Evolutionary conservation across 2,113 vertebrate species (phyloP).

Genomic region (Chaetorhynchus papuensis): DNA sequence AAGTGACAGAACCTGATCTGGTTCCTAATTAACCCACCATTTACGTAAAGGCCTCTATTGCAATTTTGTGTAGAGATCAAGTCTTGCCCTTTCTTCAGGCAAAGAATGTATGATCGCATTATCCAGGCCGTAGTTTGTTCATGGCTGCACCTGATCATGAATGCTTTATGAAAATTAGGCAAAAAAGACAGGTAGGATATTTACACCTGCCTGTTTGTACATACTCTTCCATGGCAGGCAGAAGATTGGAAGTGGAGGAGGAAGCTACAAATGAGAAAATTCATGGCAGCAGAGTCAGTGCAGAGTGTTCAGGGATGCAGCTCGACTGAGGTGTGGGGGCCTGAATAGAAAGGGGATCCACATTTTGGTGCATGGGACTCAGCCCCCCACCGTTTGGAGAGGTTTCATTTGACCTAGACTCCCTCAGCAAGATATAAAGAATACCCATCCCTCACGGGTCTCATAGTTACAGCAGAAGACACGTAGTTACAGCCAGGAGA

Average conservation of each 20-base stretch:
- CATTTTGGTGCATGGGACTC: neutral
- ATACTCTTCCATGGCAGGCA: neutral
- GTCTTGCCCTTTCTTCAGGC: conserved; percentile 47
- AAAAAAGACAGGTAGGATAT: neutral
- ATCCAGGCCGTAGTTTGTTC: neutral
- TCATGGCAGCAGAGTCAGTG: neutral
- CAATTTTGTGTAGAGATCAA: conserved; percentile 26
- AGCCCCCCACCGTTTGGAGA: neutral
- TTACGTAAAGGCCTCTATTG: conserved; percentile 28
- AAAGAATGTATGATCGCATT: conserved; percentile 21
- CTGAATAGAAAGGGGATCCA: neutral
- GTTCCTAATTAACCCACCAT: conserved; percentile 50
- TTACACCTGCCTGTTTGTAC: neutral
- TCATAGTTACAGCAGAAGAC: neutral
- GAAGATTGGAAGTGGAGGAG: neutral
- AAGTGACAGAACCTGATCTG: conserved; percentile 69
- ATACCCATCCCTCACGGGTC: neutral
- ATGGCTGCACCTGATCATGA: neutral
- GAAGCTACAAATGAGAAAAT: neutral
- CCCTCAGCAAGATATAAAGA: neutral
- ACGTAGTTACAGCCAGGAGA: neutral
- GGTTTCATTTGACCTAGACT: neutral
- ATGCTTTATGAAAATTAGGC: neutral
- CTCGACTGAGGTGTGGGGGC: accelerated
- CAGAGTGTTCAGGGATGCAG: neutral